phyloP scores from a whole-genome alignment of 2,888 invertebrate species.

The Xestia xanthographa region DNA sequence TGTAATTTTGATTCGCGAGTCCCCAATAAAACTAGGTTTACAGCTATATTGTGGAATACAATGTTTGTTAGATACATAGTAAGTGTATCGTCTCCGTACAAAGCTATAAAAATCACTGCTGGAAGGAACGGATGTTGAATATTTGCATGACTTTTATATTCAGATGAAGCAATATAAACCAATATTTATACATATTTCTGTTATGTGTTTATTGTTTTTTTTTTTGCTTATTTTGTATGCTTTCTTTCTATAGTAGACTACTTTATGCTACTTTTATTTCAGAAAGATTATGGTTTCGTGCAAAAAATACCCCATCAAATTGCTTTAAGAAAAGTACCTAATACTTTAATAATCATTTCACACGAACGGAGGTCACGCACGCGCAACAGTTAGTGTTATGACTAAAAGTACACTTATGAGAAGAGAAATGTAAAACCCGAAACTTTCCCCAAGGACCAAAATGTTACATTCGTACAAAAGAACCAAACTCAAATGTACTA shows the following conservation, averaged over 20 bases:
- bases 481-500: background rate
- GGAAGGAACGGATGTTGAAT: background rate
- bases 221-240: too few species aligned
- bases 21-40: background rate
- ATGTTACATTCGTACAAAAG: background rate
- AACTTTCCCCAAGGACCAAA: conserved; percentile 24
- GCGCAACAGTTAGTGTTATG: too few species aligned
- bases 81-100: background rate
- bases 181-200: too few species aligned
- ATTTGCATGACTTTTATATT: conserved; percentile 1
- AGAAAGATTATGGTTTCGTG: too few species aligned
- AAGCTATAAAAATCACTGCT: conserved; percentile 8
- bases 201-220: too few species aligned
- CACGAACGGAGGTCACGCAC: too few species aligned
- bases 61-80: background rate
- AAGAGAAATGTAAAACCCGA: background rate
- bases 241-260: too few species aligned
- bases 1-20: background rate
- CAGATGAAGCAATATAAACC: too few species aligned
- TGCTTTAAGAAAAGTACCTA: too few species aligned
- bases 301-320: too few species aligned
- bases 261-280: too few species aligned
- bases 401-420: background rate
- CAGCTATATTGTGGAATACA: background rate
- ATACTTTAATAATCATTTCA: too few species aligned